Percentiles rank a stretch among this genome's conserved stretches.
Conservation (phyloP, 2,113 vertebrate species). For the Spea bombifrons region DNA sequence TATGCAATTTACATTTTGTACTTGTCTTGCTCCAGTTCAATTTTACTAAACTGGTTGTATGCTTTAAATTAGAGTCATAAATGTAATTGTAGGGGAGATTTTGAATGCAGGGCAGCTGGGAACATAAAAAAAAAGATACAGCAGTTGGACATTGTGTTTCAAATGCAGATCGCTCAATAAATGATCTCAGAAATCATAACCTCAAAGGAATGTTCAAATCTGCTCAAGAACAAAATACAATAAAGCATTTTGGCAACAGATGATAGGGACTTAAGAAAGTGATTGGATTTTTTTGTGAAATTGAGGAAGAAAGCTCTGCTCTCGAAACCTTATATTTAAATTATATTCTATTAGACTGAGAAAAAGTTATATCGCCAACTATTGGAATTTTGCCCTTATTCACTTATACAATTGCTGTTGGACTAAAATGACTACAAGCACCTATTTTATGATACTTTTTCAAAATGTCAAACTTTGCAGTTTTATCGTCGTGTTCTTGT, state of each 20-base stretch:
- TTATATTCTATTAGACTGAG: constrained; percentile 21
- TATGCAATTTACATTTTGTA: background rate
- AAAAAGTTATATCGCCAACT: constrained; percentile 8
- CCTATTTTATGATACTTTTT: constrained; percentile 10
- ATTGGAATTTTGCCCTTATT: background rate
- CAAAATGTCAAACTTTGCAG: background rate
- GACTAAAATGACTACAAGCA: constrained; percentile 12
- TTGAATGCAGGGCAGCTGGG: background rate
- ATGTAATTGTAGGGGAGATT: background rate
- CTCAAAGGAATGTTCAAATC: constrained; percentile 37
- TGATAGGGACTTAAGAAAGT: constrained; percentile 29
- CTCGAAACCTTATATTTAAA: constrained; percentile 27
- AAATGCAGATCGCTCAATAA: constrained; percentile 33
- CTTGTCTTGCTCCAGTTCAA: background rate
- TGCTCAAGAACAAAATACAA: constrained; percentile 27
- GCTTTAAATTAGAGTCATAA: background rate
- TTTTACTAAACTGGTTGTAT: background rate
- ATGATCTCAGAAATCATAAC: constrained; percentile 20
- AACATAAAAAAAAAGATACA: constrained; percentile 26
- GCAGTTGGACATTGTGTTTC: constrained; percentile 19
- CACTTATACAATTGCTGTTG: background rate
- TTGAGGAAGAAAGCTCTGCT: constrained; percentile 15
- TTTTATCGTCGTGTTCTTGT: background rate
- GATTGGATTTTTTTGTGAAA: constrained; percentile 31
- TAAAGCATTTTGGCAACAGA: constrained; percentile 33